phyloP scores from a whole-genome alignment of 2,113 vertebrate species.

The Ammospiza nelsoni region DNA sequence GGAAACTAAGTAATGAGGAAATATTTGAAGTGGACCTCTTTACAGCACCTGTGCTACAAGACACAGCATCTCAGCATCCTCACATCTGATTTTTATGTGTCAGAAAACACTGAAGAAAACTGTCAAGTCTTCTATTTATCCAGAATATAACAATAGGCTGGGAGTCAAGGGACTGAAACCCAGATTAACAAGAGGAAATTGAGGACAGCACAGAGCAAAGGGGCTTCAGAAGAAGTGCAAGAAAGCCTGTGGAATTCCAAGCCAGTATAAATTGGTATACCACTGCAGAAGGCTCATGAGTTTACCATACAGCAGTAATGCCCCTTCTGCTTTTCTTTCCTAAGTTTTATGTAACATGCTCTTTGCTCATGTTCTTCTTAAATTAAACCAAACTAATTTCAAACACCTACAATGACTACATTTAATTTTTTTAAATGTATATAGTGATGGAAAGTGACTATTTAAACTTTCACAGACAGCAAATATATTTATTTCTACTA shows the following conservation, averaged over 20 bases:
- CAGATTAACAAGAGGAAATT: not conserved
- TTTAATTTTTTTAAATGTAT: not conserved
- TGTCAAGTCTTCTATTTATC: not conserved
- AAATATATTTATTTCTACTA: not conserved
- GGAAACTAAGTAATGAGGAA: not conserved
- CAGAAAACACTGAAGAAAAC: not conserved
- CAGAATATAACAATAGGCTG: not conserved
- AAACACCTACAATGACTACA: not conserved
- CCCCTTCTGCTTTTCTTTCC: not conserved
- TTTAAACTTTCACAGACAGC: not conserved
- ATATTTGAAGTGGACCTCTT: not conserved
- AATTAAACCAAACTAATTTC: not conserved
- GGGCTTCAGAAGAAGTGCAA: not conserved
- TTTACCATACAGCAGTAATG: rapidly evolving
- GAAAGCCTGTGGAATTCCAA: not conserved
- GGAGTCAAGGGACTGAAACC: not conserved
- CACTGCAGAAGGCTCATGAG: not conserved
- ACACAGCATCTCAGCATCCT: not conserved
- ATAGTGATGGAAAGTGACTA: not conserved
- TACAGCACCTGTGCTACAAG: not conserved
- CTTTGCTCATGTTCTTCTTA: not conserved
- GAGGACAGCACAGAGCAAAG: not conserved
- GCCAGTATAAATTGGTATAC: not conserved
- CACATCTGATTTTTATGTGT: not conserved
- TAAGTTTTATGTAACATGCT: not conserved